Conservation (phyloP, 1,140 invertebrate genomes). For the Lasaia peninsularis region DNA sequence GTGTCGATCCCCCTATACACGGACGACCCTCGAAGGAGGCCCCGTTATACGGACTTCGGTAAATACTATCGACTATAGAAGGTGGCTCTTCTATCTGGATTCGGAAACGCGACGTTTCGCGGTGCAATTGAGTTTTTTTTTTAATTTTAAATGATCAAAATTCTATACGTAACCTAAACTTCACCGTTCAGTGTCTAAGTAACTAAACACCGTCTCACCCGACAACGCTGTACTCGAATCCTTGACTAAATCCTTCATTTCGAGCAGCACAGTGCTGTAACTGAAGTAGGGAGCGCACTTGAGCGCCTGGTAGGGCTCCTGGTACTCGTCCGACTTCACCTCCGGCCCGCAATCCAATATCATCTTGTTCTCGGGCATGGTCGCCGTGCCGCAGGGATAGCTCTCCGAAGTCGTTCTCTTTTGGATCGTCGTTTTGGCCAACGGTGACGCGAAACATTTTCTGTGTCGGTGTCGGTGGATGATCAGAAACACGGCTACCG, state of each 20-base stretch:
- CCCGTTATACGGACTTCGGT: too few relatives aligned
- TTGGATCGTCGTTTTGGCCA: slow-evolving; percentile 80
- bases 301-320: slow-evolving; percentile 87
- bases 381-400: slow-evolving; percentile 70
- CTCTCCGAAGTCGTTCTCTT: slow-evolving; percentile 44
- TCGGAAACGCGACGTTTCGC: too few relatives aligned
- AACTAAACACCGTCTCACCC: slow-evolving; percentile 45
- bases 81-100: too few relatives aligned
- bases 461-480: slow-evolving; percentile 86
- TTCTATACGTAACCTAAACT: too few relatives aligned
- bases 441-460: slow-evolving; percentile 86
- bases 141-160: too few relatives aligned
- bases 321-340: slow-evolving; percentile 86
- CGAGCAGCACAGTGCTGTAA: slow-evolving; percentile 87
- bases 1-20: too few relatives aligned
- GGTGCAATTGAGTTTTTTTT: too few relatives aligned
- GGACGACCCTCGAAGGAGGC: too few relatives aligned
- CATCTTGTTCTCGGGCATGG: slow-evolving; percentile 76
- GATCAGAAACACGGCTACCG: slow-evolving; percentile 86
- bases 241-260: slow-evolving; percentile 84
- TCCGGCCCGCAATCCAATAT: slow-evolving; percentile 71
- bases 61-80: too few relatives aligned
- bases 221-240: slow-evolving; percentile 79
- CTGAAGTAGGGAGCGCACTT: slow-evolving; percentile 88
- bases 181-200: too few relatives aligned